These are phyloP conservation scores for Diaphora mendica DNA, from an alignment of 2,888 invertebrate genomes.

Conservation along the genomic window DNA sequence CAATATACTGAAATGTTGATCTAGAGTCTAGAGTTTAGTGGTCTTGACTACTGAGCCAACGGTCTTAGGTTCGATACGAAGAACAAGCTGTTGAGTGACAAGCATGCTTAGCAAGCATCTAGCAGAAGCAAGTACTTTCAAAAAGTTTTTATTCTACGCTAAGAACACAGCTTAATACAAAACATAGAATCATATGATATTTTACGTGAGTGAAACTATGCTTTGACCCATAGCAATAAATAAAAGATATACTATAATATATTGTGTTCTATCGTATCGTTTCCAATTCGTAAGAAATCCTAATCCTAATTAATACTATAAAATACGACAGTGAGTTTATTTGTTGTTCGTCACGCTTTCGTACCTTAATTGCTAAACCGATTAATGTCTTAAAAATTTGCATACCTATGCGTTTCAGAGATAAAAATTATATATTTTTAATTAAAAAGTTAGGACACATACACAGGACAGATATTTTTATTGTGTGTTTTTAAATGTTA, in stretches of 20 bases:
- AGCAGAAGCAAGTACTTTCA: too few relatives aligned
- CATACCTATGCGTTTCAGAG: too few relatives aligned
- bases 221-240: background rate
- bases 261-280: background rate
- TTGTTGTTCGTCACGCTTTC: background rate
- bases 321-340: background rate
- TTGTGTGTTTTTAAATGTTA: too few relatives aligned
- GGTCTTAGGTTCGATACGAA: background rate
- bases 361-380: background rate
- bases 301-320: background rate
- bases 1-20: background rate
- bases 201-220: background rate
- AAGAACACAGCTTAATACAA: background rate
- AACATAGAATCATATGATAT: background rate
- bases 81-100: background rate
- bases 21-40: background rate
- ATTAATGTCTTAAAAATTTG: too few relatives aligned
- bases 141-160: background rate
- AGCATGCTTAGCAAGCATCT: too few relatives aligned
- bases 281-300: background rate
- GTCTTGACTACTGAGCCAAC: too few relatives aligned
- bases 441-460: too few relatives aligned
- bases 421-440: too few relatives aligned
- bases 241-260: background rate
- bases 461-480: too few relatives aligned